A percentile compares a stretch with the other conserved stretches of the same genome.
Conservation (phyloP, 2,797 vertebrate genomes). For the Poecilia gillii region DNA sequence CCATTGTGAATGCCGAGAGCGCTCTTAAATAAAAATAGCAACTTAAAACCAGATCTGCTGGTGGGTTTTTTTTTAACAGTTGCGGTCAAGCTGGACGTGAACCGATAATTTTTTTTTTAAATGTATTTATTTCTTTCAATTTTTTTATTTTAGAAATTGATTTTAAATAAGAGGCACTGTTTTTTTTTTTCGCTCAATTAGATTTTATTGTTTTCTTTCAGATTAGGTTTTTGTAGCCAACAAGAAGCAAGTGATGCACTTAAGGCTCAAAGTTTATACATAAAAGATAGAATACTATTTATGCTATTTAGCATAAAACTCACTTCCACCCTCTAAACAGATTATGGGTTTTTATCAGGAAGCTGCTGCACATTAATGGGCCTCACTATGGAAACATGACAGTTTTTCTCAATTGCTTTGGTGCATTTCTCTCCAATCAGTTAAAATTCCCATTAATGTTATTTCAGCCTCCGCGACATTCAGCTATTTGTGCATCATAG, state of each 20-base stretch:
- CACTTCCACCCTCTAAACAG: not conserved
- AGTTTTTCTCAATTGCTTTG: not conserved
- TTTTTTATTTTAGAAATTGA: not conserved
- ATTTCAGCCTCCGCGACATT: not conserved
- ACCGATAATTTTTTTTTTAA: not conserved
- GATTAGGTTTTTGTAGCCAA: not conserved
- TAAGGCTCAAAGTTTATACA: not conserved
- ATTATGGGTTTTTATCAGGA: not conserved
- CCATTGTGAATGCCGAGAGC: not conserved
- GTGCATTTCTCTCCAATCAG: not conserved
- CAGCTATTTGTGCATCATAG: not conserved
- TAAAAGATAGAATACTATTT: no score
- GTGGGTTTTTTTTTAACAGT: not conserved
- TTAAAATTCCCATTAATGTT: not conserved
- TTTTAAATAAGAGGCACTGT: not conserved
- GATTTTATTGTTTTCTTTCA: not conserved
- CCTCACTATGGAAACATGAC: not conserved
- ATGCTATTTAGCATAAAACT: no score
- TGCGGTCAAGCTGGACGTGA: not conserved
- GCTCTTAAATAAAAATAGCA: constrained; percentile 10
- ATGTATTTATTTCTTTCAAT: not conserved
- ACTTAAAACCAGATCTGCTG: not conserved
- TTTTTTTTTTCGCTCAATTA: not conserved
- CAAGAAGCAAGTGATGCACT: not conserved
- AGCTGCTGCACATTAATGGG: not conserved